phyloP scores from a whole-genome alignment of 2,888 invertebrate genomes.

The Cephus spinipes region DNA sequence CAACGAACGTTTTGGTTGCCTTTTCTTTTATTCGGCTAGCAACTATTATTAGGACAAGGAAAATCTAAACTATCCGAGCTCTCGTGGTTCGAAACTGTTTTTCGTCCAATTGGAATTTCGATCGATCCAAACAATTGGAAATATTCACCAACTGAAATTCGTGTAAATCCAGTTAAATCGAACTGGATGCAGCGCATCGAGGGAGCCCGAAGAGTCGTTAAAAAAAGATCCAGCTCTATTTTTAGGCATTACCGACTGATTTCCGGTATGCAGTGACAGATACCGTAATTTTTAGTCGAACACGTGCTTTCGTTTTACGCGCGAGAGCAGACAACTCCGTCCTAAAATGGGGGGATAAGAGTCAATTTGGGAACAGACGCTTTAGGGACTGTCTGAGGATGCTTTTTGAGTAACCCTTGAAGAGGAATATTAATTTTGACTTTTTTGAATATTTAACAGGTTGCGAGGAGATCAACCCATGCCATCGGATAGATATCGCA shows the following conservation, averaged over 20 bases:
- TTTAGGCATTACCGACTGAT: background rate
- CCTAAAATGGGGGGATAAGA: background rate
- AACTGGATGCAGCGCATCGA: background rate
- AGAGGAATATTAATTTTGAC: background rate
- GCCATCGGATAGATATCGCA: conserved; percentile 76
- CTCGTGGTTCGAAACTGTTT: background rate
- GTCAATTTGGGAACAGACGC: background rate
- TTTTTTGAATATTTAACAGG: conserved; percentile 32
- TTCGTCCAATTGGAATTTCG: background rate
- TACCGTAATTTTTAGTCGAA: background rate
- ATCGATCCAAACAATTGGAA: background rate
- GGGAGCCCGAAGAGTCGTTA: background rate
- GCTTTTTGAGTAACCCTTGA: background rate
- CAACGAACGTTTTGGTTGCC: background rate
- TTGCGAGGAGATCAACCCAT: conserved; percentile 68
- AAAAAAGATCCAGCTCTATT: background rate
- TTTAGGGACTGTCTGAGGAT: background rate
- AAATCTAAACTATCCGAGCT: background rate
- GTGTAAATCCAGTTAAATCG: background rate
- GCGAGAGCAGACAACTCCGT: background rate
- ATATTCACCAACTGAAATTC: background rate
- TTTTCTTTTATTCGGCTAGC: background rate
- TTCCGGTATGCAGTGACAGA: conserved; percentile 1
- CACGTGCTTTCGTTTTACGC: background rate
- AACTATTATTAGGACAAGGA: background rate